phyloP scores from a whole-genome alignment of 2,888 invertebrate genomes.

The Conops quadrifasciatus region DNA sequence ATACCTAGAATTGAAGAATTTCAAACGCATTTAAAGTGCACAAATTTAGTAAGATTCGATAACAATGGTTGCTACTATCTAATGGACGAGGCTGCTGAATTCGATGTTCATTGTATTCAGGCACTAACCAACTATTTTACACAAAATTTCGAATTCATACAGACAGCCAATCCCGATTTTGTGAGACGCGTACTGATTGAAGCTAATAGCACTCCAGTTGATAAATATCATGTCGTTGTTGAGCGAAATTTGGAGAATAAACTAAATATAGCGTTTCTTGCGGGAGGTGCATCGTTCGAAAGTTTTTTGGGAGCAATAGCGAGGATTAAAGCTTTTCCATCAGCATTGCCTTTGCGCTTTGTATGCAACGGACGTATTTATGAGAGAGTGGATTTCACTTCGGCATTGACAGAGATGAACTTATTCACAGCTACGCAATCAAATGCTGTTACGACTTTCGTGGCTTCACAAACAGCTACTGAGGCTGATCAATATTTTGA shows the following conservation, averaged over 20 bases:
- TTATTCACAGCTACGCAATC: constrained; percentile 77
- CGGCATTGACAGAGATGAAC: constrained; percentile 56
- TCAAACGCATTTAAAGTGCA: constrained; percentile 57
- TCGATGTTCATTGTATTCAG: constrained; percentile 69
- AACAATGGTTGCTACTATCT: constrained; percentile 70
- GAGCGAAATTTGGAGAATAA: constrained; percentile 66
- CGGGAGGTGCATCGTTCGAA: constrained; percentile 77
- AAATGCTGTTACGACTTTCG: constrained; percentile 74
- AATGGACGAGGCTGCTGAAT: constrained; percentile 76
- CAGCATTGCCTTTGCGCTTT: constrained; percentile 74
- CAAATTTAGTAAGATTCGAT: constrained; percentile 57
- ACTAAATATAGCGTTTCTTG: constrained; percentile 74
- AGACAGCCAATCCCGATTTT: constrained; percentile 82
- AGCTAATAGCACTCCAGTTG: constrained; percentile 70
- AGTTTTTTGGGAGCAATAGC: constrained; percentile 75
- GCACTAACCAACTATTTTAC: constrained; percentile 57
- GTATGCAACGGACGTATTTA: constrained; percentile 79
- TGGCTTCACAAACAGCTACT: constrained; percentile 66
- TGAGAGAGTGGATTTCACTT: constrained; percentile 45
- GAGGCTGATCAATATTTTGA: constrained; percentile 69
- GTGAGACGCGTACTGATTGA: constrained; percentile 78
- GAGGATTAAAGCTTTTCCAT: constrained; percentile 71
- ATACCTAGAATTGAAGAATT: constrained; percentile 43
- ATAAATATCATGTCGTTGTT: constrained; percentile 71
- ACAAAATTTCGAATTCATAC: constrained; percentile 68